Conservation (phyloP, 2,888 invertebrate species). For the Synanthedon vespiformis region DNA sequence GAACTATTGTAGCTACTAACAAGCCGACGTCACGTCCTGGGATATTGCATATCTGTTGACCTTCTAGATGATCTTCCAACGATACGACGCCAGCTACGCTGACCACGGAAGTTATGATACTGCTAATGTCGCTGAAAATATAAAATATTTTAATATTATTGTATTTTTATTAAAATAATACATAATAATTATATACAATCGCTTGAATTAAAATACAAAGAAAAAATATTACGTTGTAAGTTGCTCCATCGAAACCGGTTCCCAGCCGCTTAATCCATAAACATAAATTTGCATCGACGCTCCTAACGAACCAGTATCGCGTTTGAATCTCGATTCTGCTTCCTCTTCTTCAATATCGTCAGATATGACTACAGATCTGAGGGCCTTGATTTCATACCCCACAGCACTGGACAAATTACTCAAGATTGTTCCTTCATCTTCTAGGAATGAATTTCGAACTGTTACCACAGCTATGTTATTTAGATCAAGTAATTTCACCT, state of each 20-base stretch:
- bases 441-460: conserved; percentile 42
- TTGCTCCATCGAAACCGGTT: conserved; percentile 36
- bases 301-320: conserved; percentile 17
- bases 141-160: neutral
- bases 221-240: conserved; percentile 31
- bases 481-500: conserved; percentile 54
- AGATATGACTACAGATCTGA: conserved; percentile 48
- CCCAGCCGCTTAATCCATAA: conserved; percentile 41
- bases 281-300: conserved; percentile 41
- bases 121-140: conserved; percentile 45
- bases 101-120: conserved; percentile 23
- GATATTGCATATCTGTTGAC: conserved; percentile 28
- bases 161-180: neutral
- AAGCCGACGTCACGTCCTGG: conserved; percentile 41
- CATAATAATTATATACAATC: conserved; percentile 2
- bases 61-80: conserved; percentile 51
- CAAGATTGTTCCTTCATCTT: conserved; percentile 40
- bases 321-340: conserved; percentile 17
- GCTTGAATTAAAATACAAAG: conserved; percentile 4
- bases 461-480: conserved; percentile 53
- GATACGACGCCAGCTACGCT: conserved; percentile 37
- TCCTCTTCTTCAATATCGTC: conserved; percentile 15
- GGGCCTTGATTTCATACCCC: conserved; percentile 46
- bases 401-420: conserved; percentile 32
- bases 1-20: conserved; percentile 49